phyloP scores from a whole-genome alignment of 2,113 vertebrate genomes.

The Muntiacus reevesi region DNA sequence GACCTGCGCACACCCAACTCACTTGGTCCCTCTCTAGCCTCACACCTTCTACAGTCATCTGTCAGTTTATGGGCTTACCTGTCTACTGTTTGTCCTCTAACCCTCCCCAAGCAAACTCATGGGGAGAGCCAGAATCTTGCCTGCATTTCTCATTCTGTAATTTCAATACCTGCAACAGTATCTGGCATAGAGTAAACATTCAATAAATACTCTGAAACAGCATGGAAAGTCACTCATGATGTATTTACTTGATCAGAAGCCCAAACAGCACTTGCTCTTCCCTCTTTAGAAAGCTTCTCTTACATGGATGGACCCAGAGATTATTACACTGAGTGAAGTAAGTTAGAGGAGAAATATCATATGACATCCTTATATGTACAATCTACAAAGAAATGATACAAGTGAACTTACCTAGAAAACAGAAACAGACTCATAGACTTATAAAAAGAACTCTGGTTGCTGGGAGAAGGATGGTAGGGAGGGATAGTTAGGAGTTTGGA shows the following conservation, averaged over 20 bases:
- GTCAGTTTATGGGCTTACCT: neutral
- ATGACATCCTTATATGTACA: neutral
- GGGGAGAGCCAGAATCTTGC: neutral
- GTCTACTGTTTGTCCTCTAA: neutral
- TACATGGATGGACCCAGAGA: neutral
- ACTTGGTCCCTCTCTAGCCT: neutral
- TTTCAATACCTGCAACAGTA: neutral
- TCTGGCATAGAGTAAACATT: neutral
- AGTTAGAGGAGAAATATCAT: neutral
- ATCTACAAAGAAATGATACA: neutral
- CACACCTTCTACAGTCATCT: neutral
- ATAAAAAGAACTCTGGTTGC: neutral
- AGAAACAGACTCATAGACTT: neutral
- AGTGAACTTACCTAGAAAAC: neutral
- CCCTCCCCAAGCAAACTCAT: neutral
- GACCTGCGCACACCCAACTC: neutral
- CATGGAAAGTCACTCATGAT: neutral
- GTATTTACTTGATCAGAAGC: neutral
- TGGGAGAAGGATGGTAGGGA: neutral
- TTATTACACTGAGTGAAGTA: neutral
- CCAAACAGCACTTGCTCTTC: neutral
- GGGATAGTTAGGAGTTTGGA: neutral
- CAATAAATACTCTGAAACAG: neutral
- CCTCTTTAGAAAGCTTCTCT: neutral
- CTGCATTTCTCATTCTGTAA: neutral